Percentiles rank a stretch among this genome's conserved stretches.
These are phyloP conservation scores for Halesus radiatus DNA, from an alignment of 1,140 invertebrate species.

Conservation along the genomic window DNA sequence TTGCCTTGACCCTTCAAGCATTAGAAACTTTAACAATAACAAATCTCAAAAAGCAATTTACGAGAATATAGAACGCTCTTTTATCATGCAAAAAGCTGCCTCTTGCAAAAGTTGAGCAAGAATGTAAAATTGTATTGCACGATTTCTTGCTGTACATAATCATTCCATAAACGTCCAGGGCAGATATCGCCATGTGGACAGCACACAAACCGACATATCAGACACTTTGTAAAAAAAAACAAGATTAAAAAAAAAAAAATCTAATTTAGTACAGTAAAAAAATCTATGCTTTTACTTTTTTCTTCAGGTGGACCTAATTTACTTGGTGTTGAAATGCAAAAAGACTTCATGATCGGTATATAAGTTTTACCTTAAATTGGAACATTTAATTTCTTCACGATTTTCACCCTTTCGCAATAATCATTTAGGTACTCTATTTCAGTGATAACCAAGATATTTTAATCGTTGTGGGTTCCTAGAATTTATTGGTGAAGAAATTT, in stretches of 20 bases:
- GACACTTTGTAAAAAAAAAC: constrained; percentile 13
- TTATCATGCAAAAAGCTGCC: neutral
- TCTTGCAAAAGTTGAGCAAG: constrained; percentile 4
- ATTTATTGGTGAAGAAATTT: too few species aligned
- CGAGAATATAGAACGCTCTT: neutral
- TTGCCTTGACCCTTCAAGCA: too few species aligned
- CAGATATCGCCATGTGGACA: constrained; percentile 10
- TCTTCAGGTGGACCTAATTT: too few species aligned
- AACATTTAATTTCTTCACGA: neutral
- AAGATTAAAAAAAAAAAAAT: too few species aligned
- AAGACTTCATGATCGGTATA: neutral
- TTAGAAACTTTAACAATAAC: neutral
- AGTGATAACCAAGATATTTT: too few species aligned
- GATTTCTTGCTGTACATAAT: constrained; percentile 27
- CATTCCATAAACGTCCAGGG: constrained; percentile 31
- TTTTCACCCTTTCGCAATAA: constrained; percentile 25
- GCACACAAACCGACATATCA: neutral
- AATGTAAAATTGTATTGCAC: constrained; percentile 18
- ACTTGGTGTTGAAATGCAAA: too few species aligned
- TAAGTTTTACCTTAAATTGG: constrained; percentile 5
- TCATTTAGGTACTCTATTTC: too few species aligned
- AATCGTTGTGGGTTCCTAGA: too few species aligned
- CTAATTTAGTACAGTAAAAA: too few species aligned
- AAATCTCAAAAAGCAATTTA: neutral
- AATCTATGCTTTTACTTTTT: too few species aligned